phyloP scores from a whole-genome alignment of 1,140 invertebrate genomes.

The Drosophila varians region DNA sequence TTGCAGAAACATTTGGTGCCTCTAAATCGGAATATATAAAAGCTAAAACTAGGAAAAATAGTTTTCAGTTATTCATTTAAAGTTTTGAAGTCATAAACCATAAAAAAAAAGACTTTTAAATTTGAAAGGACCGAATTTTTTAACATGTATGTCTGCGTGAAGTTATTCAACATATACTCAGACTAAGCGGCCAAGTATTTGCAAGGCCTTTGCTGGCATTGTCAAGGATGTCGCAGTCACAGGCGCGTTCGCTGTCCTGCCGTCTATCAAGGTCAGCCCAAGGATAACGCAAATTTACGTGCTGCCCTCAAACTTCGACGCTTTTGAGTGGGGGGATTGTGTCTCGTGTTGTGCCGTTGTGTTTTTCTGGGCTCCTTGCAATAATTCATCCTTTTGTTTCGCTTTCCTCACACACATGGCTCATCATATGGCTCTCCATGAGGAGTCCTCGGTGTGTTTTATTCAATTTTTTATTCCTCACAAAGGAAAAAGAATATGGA shows the following conservation, averaged over 20 bases:
- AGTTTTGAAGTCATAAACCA: too few relatives aligned
- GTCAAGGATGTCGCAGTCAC: slow-evolving; percentile 33
- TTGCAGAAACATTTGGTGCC: not conserved
- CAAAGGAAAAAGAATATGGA: slow-evolving; percentile 21
- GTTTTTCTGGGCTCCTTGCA: slow-evolving; percentile 20
- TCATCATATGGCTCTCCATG: not conserved
- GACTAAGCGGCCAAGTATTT: slow-evolving; percentile 37
- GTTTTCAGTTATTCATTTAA: too few relatives aligned
- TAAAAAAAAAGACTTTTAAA: too few relatives aligned
- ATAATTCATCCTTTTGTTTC: slow-evolving; percentile 80
- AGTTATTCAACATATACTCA: slow-evolving; percentile 70
- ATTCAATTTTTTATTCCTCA: slow-evolving; percentile 73
- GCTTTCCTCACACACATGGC: slow-evolving; percentile 31
- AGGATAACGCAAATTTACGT: slow-evolving; percentile 78
- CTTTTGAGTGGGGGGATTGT: slow-evolving; percentile 42
- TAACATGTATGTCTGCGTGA: slow-evolving; percentile 45
- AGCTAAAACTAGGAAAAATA: not conserved
- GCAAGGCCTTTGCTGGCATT: slow-evolving; percentile 46
- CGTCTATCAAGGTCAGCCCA: slow-evolving; percentile 66
- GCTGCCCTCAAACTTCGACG: slow-evolving; percentile 59
- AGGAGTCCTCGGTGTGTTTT: slow-evolving; percentile 45
- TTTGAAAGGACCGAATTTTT: too few relatives aligned
- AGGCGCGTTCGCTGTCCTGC: slow-evolving; percentile 19
- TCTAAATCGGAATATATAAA: not conserved
- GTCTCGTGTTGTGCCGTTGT: slow-evolving; percentile 14